Evolutionary conservation across 2,113 vertebrate species (phyloP).

Genomic region (Percopsis transmontana): DNA sequence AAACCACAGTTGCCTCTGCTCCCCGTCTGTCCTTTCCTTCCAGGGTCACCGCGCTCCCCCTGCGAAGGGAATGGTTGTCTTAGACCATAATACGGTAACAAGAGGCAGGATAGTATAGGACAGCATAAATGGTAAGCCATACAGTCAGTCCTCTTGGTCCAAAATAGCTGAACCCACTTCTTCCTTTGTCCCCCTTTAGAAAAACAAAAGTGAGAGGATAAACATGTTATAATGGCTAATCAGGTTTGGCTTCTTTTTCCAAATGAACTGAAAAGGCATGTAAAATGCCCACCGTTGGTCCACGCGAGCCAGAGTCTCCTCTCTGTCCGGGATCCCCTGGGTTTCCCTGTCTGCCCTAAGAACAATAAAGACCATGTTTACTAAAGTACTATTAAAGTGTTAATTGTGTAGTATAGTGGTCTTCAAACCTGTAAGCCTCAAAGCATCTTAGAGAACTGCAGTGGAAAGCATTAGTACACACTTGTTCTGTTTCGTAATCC

Average conservation of each 20-base stretch:
- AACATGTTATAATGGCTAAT: background rate
- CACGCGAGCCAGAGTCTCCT: conserved; percentile 50
- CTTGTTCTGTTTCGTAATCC: background rate
- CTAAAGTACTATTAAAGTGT: background rate
- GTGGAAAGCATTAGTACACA: background rate
- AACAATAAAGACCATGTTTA: background rate
- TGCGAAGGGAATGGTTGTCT: conserved; percentile 54
- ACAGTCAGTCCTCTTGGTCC: conserved; percentile 86
- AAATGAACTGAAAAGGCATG: background rate
- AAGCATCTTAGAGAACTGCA: no score
- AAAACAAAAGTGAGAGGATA: conserved; percentile 1
- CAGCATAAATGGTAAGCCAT: background rate
- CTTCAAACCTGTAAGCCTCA: no score
- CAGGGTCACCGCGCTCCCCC: conserved; percentile 87
- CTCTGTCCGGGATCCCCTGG: conserved; percentile 59
- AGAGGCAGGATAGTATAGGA: background rate
- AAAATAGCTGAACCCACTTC: conserved; percentile 88
- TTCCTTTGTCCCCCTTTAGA: conserved; percentile 87
- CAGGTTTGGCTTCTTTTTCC: background rate
- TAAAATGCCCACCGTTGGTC: conserved; percentile 37
- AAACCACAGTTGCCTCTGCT: conserved; percentile 86
- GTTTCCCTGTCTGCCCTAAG: conserved; percentile 55
- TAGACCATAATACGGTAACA: background rate
- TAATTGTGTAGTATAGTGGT: no score
- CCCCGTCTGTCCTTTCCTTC: conserved; percentile 82